Evolutionary conservation across 1,140 invertebrate species (phyloP).

Genomic region (Brachionus calyciflorus): DNA sequence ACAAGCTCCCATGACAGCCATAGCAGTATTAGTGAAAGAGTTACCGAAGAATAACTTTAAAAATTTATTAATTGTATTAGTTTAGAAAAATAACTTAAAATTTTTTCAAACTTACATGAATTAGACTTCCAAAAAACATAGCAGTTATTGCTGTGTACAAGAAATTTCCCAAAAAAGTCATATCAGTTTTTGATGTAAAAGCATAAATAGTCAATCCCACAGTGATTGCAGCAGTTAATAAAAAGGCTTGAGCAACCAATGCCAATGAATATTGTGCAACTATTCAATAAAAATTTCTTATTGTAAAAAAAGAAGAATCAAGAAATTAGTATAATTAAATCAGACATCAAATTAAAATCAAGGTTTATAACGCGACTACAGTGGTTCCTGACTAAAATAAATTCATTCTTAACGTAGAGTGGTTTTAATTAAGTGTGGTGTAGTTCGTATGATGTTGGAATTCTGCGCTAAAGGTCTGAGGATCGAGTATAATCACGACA

Average conservation of each 20-base stretch:
- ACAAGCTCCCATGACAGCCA: constrained; percentile 63
- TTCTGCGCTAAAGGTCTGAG: too few relatives aligned
- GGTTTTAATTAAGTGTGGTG: too few relatives aligned
- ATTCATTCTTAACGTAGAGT: too few relatives aligned
- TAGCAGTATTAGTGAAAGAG: constrained; percentile 67
- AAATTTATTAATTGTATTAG: constrained; percentile 22
- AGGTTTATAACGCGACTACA: too few relatives aligned
- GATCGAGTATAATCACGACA: too few relatives aligned
- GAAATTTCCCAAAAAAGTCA: constrained; percentile 72
- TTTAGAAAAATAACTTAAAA: not conserved
- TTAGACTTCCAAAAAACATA: constrained; percentile 68
- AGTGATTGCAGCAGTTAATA: constrained; percentile 71
- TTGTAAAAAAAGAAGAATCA: too few relatives aligned
- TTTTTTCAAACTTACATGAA: constrained; percentile 55
- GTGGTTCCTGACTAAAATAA: too few relatives aligned
- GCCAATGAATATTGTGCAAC: constrained; percentile 71
- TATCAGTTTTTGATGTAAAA: constrained; percentile 76
- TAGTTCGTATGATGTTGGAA: too few relatives aligned
- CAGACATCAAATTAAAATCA: too few relatives aligned
- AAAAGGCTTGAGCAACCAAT: constrained; percentile 73
- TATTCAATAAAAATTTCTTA: constrained; percentile 50
- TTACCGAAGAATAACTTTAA: constrained; percentile 70
- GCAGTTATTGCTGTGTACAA: constrained; percentile 70
- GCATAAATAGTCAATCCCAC: constrained; percentile 72
- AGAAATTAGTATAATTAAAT: too few relatives aligned